phyloP scores from a whole-genome alignment of 2,888 invertebrate species.

The Cremastobaeus sp. region DNA sequence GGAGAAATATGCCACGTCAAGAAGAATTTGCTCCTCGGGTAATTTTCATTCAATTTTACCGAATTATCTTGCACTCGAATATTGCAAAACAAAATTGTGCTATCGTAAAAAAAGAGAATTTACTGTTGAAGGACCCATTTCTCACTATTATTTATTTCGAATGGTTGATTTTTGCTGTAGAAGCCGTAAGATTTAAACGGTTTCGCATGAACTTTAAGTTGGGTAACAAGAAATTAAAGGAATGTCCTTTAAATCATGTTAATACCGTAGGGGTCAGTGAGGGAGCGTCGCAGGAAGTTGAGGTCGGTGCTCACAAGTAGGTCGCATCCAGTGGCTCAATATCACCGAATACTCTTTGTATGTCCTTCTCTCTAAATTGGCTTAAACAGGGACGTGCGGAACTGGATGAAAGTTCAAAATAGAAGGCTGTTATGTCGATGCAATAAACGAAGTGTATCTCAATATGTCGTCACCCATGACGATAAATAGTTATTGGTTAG shows the following conservation, averaged over 20 bases:
- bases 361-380: slow-evolving; percentile 71
- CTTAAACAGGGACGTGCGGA: slow-evolving; percentile 65
- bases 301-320: slow-evolving; percentile 69
- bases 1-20: too few species aligned
- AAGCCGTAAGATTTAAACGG: slow-evolving; percentile 15
- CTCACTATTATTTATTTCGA: slow-evolving; percentile 18
- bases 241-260: slow-evolving; percentile 51
- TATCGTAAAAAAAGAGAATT: background rate
- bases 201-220: slow-evolving; percentile 26
- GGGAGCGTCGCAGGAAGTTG: slow-evolving; percentile 55
- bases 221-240: slow-evolving; percentile 48
- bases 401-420: too few species aligned
- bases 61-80: too few species aligned
- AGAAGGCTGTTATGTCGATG: slow-evolving; percentile 35
- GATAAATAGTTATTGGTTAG: too few species aligned
- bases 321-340: slow-evolving; percentile 74
- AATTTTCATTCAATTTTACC: too few species aligned
- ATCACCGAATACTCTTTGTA: slow-evolving; percentile 74
- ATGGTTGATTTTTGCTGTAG: background rate
- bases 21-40: too few species aligned
- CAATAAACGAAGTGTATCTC: too few species aligned
- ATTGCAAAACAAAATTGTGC: too few species aligned
- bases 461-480: too few species aligned
- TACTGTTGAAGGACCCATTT: background rate
- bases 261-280: slow-evolving; percentile 54